Base-by-base conservation (phyloP, 2,888 invertebrate species). In the Prenolepis imparis region DNA sequence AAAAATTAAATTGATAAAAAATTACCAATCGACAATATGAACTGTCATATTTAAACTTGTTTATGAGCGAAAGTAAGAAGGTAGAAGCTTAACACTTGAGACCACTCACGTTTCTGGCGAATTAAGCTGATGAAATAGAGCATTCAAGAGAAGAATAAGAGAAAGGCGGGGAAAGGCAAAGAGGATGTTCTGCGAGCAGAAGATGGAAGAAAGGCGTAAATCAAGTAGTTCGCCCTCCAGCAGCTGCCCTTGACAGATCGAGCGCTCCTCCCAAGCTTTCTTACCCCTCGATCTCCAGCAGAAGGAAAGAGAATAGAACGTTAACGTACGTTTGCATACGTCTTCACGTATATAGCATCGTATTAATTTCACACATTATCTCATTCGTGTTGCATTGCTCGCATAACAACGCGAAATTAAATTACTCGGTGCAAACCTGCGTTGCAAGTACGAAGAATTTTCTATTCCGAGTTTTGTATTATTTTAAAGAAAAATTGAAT, bases 221-320 rank as follows among this genome's bases (percentile, higher is more conserved):
- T 91, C 90, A 90, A 85, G 84, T 84, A 68, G 82, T 83, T 68
- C 84, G 81, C 87, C 68, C 83, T 67, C 64, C 57, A 78, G 57
- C 82, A 85, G 87, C 88, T 91, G 90, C 48, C 73, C 32, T 78
- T 83, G 91, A 88, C 90, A 90, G 90, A 89, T 87, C 90, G 83
- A 85, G 84, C 84, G 73, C 67, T 86, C 82, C 70, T 75, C 75
- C 82, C 61, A 63, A 68, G 44, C 80, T 78, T 84, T 80, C 85
- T 86, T 78, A 78, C 83, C 74, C 44, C 48, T 59, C 61, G 41
- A 61, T 39, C 77, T 55, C 77, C 52, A 1, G 66, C 78, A 61
- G 44, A 78, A 83, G 64, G 68, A 66, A 86, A 86, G 83, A 75
- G 70, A 82, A 64, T n/a, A 18, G 39, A 24, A 52, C 21, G 48